phyloP scores from a whole-genome alignment of 2,888 invertebrate genomes.

The Philhelius pedissequus region DNA sequence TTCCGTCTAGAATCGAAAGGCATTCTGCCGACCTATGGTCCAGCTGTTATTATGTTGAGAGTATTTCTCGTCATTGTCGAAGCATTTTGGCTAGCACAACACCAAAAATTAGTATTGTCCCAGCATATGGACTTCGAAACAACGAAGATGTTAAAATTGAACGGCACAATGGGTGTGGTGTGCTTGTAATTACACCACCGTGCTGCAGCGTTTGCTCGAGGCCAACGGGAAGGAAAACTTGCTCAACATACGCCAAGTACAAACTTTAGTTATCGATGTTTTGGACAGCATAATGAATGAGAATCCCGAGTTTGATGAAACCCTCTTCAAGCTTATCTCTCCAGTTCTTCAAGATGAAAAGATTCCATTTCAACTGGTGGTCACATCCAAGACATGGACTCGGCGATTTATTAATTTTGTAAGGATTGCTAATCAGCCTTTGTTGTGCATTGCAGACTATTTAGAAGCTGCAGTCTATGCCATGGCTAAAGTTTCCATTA shows the following conservation, averaged over 20 bases:
- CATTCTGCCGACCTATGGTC: constrained; percentile 80
- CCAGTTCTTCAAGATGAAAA: constrained; percentile 67
- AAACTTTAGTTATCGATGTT: constrained; percentile 86
- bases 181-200: constrained; percentile 85
- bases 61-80: constrained; percentile 78
- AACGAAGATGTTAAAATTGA: constrained; percentile 70
- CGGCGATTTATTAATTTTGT: constrained; percentile 80
- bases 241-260: constrained; percentile 82
- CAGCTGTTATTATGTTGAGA: constrained; percentile 83
- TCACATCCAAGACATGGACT: constrained; percentile 79
- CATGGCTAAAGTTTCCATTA: constrained; percentile 79
- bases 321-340: constrained; percentile 22
- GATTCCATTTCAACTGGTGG: constrained; percentile 81
- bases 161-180: constrained; percentile 84
- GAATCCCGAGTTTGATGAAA: constrained; percentile 63
- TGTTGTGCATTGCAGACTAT: constrained; percentile 85
- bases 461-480: constrained; percentile 88
- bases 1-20: constrained; percentile 64
- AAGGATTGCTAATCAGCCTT: constrained; percentile 79
- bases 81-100: constrained; percentile 77
- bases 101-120: constrained; percentile 77
- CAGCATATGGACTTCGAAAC: constrained; percentile 76
- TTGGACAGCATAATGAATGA: constrained; percentile 82
- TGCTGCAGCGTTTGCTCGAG: constrained; percentile 80
- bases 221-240: constrained; percentile 77